Percentiles rank a stretch among this genome's conserved stretches.
Evolutionary conservation across 2,797 vertebrate species (phyloP).

Genomic region (Sebastes vulpes): DNA sequence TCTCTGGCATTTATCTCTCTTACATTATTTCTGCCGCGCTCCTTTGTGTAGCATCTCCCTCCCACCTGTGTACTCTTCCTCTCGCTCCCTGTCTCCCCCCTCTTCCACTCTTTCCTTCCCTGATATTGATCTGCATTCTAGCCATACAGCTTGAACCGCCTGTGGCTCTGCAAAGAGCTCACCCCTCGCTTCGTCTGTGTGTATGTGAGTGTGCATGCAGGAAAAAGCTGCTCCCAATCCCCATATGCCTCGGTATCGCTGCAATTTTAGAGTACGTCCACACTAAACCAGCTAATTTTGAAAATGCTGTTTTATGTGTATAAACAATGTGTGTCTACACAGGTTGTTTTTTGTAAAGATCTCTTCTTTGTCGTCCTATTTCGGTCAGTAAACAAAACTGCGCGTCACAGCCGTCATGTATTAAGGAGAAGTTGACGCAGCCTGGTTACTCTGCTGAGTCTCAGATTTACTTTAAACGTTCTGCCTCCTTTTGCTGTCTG

Average conservation of each 20-base stretch:
- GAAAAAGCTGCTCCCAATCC: slow-evolving; percentile 25
- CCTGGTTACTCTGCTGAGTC: not conserved
- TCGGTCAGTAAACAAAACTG: not conserved
- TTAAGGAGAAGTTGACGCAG: not conserved
- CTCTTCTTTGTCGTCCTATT: not conserved
- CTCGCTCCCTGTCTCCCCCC: slow-evolving; percentile 16
- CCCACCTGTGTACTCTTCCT: slow-evolving; percentile 58
- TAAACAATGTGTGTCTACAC: not conserved
- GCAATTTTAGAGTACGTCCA: slow-evolving; percentile 10
- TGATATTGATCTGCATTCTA: slow-evolving; percentile 82
- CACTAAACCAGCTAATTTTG: not conserved
- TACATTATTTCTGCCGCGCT: slow-evolving; percentile 68
- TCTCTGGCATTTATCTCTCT: slow-evolving; percentile 73
- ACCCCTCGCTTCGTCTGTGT: slow-evolving; percentile 41
- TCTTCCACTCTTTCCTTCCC: slow-evolving; percentile 47
- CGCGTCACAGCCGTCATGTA: not conserved
- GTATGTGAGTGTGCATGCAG: slow-evolving; percentile 19
- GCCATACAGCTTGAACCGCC: slow-evolving; percentile 71
- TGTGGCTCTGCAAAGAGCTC: slow-evolving; percentile 75
- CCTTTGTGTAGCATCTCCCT: slow-evolving; percentile 72
- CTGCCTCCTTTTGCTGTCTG: not conserved
- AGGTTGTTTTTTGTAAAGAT: not conserved
- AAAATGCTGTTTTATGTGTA: not conserved
- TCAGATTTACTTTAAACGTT: not conserved
- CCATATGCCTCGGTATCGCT: slow-evolving; percentile 4